A percentile compares a stretch with the other conserved stretches of the same genome.
Conservation (phyloP, 1,140 invertebrate species). For the Cotesia vestalis region DNA sequence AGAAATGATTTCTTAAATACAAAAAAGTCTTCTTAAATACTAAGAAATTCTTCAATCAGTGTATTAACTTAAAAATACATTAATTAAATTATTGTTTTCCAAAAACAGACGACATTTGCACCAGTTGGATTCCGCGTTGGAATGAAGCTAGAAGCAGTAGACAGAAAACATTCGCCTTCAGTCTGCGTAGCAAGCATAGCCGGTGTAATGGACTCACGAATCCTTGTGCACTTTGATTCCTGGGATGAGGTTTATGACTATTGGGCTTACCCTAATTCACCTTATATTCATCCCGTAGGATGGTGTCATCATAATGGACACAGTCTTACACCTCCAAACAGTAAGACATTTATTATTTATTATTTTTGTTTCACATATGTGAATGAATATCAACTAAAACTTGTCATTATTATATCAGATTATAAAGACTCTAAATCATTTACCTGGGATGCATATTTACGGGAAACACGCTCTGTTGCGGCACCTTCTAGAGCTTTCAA, state of each 20-base stretch:
- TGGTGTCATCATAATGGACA: slow-evolving; percentile 88
- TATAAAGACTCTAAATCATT: slow-evolving; percentile 79
- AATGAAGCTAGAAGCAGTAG: slow-evolving; percentile 95
- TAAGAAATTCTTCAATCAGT: no score
- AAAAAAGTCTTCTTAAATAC: no score
- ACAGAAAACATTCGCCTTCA: slow-evolving; percentile 85
- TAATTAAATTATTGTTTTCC: not conserved
- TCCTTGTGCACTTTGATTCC: slow-evolving; percentile 94
- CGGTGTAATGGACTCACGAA: slow-evolving; percentile 83
- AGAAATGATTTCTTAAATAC: no score
- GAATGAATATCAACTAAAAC: slow-evolving; percentile 1
- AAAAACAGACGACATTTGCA: slow-evolving; percentile 71
- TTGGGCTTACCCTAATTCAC: slow-evolving; percentile 89
- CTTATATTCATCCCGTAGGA: slow-evolving; percentile 92
- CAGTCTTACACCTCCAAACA: slow-evolving; percentile 85
- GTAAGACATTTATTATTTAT: slow-evolving; percentile 64
- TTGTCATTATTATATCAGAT: slow-evolving; percentile 62
- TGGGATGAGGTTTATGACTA: slow-evolving; percentile 95
- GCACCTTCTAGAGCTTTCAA: slow-evolving; percentile 88
- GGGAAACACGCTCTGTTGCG: slow-evolving; percentile 76
- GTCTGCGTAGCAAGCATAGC: slow-evolving; percentile 90
- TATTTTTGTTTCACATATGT: not conserved
- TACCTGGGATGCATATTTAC: slow-evolving; percentile 86
- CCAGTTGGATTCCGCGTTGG: slow-evolving; percentile 80
- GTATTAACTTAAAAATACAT: slow-evolving; percentile 6